Percentiles rank a stretch among this genome's conserved stretches.
phyloP scores from a whole-genome alignment of 1,140 invertebrate species.

The Orchesella cincta region DNA sequence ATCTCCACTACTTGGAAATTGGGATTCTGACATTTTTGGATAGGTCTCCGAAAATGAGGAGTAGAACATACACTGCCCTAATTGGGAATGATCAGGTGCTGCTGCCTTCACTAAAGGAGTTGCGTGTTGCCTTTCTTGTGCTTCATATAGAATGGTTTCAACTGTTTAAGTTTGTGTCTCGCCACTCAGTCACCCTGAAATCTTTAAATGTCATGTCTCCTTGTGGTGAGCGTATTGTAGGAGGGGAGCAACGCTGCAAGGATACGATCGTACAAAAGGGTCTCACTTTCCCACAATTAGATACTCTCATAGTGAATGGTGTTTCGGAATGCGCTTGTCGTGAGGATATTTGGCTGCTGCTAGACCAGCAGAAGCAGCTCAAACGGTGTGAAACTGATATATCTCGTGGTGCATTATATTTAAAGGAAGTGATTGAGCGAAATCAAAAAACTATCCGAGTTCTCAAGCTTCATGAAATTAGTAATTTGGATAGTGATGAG shows the following conservation, averaged over 20 bases:
- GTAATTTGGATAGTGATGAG: constrained; percentile 24
- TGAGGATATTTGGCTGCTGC: constrained; percentile 9
- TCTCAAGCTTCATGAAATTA: constrained; percentile 6
- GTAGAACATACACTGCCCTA: constrained; percentile 33
- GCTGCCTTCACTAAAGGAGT: constrained; percentile 25
- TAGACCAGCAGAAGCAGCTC: constrained; percentile 14
- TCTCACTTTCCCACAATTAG: not conserved
- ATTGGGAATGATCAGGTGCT: constrained; percentile 37
- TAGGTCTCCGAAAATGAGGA: constrained; percentile 2
- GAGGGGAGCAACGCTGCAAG: not conserved
- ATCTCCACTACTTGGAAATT: constrained; percentile 38
- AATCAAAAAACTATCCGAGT: not conserved
- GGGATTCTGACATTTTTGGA: constrained; percentile 35
- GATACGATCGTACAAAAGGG: not conserved
- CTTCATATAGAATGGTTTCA: constrained; percentile 32
- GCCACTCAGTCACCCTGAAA: constrained; percentile 28
- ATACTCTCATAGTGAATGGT: not conserved
- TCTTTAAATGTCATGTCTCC: constrained; percentile 28
- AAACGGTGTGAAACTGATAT: not conserved
- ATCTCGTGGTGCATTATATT: not conserved
- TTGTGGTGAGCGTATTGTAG: constrained; percentile 29
- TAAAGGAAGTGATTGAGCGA: not conserved
- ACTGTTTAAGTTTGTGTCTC: constrained; percentile 34
- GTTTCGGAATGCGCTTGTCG: not conserved
- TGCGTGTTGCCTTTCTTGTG: constrained; percentile 28